These are phyloP conservation scores for Megalurothrips usitatus DNA, from an alignment of 2,888 invertebrate genomes.

Conservation along the genomic window DNA sequence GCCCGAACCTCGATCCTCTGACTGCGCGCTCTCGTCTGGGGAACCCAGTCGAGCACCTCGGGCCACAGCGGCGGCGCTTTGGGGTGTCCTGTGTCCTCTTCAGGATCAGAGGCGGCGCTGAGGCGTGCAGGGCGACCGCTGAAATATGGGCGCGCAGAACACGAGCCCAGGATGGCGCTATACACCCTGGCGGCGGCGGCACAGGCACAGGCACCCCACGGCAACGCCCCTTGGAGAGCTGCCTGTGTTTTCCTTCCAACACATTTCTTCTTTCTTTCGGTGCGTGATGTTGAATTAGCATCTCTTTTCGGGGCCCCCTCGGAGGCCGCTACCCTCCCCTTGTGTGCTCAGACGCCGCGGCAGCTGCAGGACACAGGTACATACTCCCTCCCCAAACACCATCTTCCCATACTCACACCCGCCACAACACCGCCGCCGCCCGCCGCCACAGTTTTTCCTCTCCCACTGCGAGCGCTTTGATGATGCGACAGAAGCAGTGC, in stretches of 20 bases:
- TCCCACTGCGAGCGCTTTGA: too few species aligned
- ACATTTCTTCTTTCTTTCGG: not conserved
- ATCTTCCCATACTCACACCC: too few species aligned
- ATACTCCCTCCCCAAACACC: too few species aligned
- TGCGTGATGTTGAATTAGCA: slow-evolving; percentile 17
- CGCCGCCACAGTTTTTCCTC: too few species aligned
- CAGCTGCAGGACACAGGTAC: too few species aligned
- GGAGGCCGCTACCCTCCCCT: not conserved
- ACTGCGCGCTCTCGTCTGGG: not conserved
- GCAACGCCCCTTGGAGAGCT: not conserved
- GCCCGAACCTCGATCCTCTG: too few species aligned
- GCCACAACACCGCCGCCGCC: too few species aligned
- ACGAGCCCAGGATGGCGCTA: not conserved
- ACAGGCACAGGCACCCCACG: not conserved
- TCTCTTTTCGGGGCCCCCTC: not conserved
- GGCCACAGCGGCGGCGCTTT: too few species aligned
- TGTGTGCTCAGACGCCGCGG: not conserved
- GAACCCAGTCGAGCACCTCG: not conserved
- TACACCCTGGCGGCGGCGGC: not conserved
- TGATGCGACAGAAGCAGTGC: too few species aligned
- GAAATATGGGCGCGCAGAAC: not conserved
- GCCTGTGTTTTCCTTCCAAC: not conserved
- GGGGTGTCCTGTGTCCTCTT: too few species aligned
- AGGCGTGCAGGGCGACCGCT: not conserved
- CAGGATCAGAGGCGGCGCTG: not conserved